Base-by-base conservation (phyloP, 2,888 invertebrate genomes). In the Carabus problematicus region DNA sequence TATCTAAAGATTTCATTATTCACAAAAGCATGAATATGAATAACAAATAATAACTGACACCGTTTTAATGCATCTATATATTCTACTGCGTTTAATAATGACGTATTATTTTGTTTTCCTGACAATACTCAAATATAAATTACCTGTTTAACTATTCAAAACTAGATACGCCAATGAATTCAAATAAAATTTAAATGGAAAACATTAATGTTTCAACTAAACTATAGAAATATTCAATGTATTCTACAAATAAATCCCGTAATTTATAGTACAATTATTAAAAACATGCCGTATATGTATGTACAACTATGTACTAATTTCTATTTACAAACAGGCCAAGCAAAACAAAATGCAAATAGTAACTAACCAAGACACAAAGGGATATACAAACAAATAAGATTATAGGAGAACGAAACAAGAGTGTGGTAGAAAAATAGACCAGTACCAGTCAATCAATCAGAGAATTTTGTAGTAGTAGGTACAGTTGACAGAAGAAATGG, bases 381-480 rank as follows among this genome's bases (percentile, higher is more conserved):
- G 29, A 29, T 3, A 29, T 29, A 29, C 29, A 29, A 29, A 29
- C 29, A 29, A 29, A 6, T 29, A 2, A 29, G 29, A 29, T 29
- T 29, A 29, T 41, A 54, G 16, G 40, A 58, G 42, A 55, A 52
- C 29, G 58, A n/a, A 39, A 47, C 29, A 67, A 7, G 16, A 67
- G 3, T 58, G 47, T 58, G 40, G 59, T 66, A 59, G 42, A 66
- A 9, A 43, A 41, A 60, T 43, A 68, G 61, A 69, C 56, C 61
- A 69, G 55, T 54, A 64, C 56, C 64, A 58, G 29, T 29, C 29
- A 29, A 29, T 29, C 29, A 29, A 29, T 29, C 29, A 29, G 29
- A 29, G 29, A 29, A 29, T 29, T 29, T 63, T 64, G 56, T 56
- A 42, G 55, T 29, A 29, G n/a, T n/a, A n/a, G n/a, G n/a, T n/a